phyloP scores from a whole-genome alignment of 2,113 vertebrate species.

The Lates calcarifer region DNA sequence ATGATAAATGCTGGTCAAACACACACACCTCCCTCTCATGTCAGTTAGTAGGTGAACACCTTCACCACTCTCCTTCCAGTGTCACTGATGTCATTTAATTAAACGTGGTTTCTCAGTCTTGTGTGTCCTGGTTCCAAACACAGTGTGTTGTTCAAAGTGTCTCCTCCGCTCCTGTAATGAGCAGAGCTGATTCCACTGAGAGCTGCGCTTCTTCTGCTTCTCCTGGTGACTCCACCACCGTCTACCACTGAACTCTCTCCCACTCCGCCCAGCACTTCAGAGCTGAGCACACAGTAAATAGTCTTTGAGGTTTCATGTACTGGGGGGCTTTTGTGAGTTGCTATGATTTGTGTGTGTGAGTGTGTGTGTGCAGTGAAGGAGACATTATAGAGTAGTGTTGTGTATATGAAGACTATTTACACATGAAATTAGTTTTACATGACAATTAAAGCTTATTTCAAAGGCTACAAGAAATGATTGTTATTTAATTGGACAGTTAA shows the following conservation, averaged over 20 bases:
- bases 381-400: neutral
- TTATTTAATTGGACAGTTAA: neutral
- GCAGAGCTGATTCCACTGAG: constrained; percentile 57
- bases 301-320: constrained; percentile 57
- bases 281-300: constrained; percentile 43
- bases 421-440: neutral
- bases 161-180: constrained; percentile 69
- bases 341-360: constrained; percentile 30
- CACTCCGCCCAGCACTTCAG: constrained; percentile 50
- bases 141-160: constrained; percentile 60
- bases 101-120: constrained; percentile 44
- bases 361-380: constrained; percentile 17
- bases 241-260: constrained; percentile 56
- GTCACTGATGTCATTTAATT: constrained; percentile 60
- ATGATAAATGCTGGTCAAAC: neutral
- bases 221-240: constrained; percentile 46
- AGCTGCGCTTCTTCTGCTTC: constrained; percentile 25
- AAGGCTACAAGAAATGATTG: neutral
- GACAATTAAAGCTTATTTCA: neutral
- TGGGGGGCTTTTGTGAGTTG: constrained; percentile 25
- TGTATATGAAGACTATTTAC: neutral
- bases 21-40: neutral
- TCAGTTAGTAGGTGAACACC: neutral
- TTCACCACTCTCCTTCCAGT: neutral
- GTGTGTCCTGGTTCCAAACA: constrained; percentile 58